Conservation (phyloP, 2,113 vertebrate genomes). For the Lota lota region DNA sequence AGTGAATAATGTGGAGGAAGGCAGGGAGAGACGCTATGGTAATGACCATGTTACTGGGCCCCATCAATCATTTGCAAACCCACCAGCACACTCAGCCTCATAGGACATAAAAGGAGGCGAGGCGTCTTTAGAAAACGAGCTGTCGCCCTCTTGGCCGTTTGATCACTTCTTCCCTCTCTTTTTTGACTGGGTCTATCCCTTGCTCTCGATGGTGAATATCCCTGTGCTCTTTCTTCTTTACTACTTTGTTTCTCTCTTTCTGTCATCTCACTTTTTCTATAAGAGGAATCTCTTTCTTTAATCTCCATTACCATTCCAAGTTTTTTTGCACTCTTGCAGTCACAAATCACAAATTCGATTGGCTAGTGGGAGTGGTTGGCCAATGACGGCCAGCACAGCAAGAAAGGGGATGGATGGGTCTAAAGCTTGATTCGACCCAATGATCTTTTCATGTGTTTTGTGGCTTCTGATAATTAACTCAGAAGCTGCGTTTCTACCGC, state of each 20-base stretch:
- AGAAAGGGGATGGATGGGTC: no score
- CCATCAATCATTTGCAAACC: slow-evolving; percentile 67
- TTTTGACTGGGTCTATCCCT: no score
- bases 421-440: no score
- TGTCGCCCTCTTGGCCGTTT: not conserved
- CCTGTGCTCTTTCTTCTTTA: not conserved
- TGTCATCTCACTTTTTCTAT: not conserved
- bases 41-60: slow-evolving; percentile 64
- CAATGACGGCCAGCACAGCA: no score
- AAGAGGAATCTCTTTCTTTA: no score
- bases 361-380: no score
- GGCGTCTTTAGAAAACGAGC: slow-evolving; percentile 39
- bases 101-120: slow-evolving; percentile 42
- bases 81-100: slow-evolving; percentile 54
- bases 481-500: no score
- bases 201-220: no score
- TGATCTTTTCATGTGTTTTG: no score
- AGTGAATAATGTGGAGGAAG: slow-evolving; percentile 63
- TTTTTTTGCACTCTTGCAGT: slow-evolving; percentile 5
- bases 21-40: slow-evolving; percentile 53
- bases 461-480: no score
- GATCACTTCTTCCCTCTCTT: not conserved
- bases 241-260: no score
- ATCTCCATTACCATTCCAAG: not conserved
- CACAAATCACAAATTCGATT: no score